Evolutionary conservation across 2,113 vertebrate genomes (phyloP), one percentile per base, ranked within the genome.

Genomic region (Hucho hucho): DNA sequence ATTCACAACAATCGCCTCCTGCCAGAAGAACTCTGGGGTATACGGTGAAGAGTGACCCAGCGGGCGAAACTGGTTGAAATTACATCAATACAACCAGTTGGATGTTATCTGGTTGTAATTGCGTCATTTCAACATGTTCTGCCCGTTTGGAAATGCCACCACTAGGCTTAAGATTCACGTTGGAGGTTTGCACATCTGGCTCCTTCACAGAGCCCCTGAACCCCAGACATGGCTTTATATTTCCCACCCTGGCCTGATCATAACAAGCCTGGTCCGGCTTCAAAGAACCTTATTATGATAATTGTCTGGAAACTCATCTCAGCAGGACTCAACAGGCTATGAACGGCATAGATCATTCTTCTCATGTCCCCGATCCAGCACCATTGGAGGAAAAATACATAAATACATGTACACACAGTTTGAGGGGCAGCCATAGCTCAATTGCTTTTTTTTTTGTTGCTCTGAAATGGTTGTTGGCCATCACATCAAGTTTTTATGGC

Each of bases 101-200:
- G 49, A 53, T 53, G 16, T 14, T 16, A 53, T 53, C 16, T 18
- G 4, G 49, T 53, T 53, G 14, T 4, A 16, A 53, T 18, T 1
- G 1, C 49, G 1, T 18, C 3, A 53, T 53, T 53, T 53, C 49
- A 16, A 53, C 49, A 1, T 4, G 49, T 3, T 53, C 16, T 53
- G 49, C 4, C 49, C 49, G 13, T 0, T 18, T 53, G 16, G 49
- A 18, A 53, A 53, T 53, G 49, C 49, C 49, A 53, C 49, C 4
- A 53, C 16, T 18, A 1, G 12, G 4, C 64, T 70, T 84, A 81
- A 86, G 0, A 14, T 69, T 75, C 66, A 28, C 4, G 1, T 84
- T 75, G 69, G 59, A 80, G 20, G 43, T 43, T 11, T 75, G 46
- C 84, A 79, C 85, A 90, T 89, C 81, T 89, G 84, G 81, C 47